A percentile compares a stretch with the other conserved stretches of the same genome.
Evolutionary conservation across 2,797 vertebrate species (phyloP).

Genomic region (Falco naumanni): DNA sequence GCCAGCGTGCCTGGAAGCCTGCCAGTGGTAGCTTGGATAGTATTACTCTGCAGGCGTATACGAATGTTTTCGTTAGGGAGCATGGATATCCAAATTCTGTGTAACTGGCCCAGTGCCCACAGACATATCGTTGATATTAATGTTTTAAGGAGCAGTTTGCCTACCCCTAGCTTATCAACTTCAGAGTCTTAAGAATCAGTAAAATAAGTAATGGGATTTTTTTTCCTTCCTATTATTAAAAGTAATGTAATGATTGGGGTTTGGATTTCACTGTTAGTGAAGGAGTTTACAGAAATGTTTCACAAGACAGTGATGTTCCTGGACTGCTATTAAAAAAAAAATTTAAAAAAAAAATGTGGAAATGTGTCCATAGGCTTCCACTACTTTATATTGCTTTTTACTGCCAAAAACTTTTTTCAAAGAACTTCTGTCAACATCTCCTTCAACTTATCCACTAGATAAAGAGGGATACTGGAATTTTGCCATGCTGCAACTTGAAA

Average conservation of each 20-base stretch:
- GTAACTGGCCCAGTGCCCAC: not conserved
- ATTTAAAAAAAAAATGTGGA: not conserved
- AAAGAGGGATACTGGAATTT: not conserved
- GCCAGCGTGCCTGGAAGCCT: not conserved
- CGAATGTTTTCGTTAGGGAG: not conserved
- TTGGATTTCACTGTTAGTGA: not conserved
- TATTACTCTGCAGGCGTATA: not conserved
- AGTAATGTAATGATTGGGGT: not conserved
- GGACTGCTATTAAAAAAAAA: not conserved
- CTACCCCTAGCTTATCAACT: not conserved
- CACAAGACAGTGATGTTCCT: not conserved
- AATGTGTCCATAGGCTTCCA: not conserved
- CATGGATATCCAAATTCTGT: not conserved
- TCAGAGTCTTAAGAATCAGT: not conserved
- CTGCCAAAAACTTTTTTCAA: not conserved
- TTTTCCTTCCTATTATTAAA: not conserved
- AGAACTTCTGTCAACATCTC: not conserved
- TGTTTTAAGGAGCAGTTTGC: not conserved
- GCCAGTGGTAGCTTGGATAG: not conserved
- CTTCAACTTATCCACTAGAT: not conserved
- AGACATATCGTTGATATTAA: not conserved
- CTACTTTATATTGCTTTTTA: not conserved
- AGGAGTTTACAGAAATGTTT: not conserved
- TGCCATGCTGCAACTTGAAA: not conserved
- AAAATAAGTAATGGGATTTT: not conserved